Percentiles rank a stretch among this genome's conserved stretches.
Conservation (phyloP, 2,888 invertebrate species). For the Prenolepis imparis region DNA sequence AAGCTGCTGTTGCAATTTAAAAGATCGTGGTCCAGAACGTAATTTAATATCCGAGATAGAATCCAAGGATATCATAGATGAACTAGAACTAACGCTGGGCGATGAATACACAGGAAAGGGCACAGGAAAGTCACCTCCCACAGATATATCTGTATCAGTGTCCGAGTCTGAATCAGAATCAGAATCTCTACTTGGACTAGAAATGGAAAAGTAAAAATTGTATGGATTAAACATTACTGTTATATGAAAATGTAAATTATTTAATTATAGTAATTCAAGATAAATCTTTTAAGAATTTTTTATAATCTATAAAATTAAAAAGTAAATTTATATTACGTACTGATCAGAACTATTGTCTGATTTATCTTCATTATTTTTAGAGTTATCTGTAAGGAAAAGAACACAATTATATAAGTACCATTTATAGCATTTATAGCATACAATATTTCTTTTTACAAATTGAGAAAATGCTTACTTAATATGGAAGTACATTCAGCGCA, state of each 20-base stretch:
- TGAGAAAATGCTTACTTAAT: conserved; percentile 69
- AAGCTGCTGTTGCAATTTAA: conserved; percentile 74
- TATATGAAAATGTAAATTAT: conserved; percentile 10
- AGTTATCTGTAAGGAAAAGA: conserved; percentile 58
- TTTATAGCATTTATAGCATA: not conserved
- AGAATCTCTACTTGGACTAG: conserved; percentile 3
- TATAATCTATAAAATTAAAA: not conserved
- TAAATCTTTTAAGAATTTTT: not conserved
- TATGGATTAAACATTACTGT: not conserved
- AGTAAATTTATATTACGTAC: conserved; percentile 51
- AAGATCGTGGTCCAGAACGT: conserved; percentile 80
- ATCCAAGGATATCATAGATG: not conserved
- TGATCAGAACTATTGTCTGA: not conserved
- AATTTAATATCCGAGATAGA: conserved; percentile 50
- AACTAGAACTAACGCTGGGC: not conserved
- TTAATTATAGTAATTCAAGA: not conserved
- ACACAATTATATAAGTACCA: not conserved
- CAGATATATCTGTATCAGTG: conserved; percentile 82
- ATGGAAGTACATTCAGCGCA: conserved; percentile 86
- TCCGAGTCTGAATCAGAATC: conserved; percentile 62
- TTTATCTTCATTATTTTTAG: conserved; percentile 8
- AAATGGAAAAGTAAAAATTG: conserved; percentile 16
- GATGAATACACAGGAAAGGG: conserved; percentile 13
- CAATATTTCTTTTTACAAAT: not conserved
- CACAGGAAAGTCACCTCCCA: conserved; percentile 76